Base-by-base conservation (phyloP, 2,797 vertebrate genomes). In the Anolis apletophallus region DNA sequence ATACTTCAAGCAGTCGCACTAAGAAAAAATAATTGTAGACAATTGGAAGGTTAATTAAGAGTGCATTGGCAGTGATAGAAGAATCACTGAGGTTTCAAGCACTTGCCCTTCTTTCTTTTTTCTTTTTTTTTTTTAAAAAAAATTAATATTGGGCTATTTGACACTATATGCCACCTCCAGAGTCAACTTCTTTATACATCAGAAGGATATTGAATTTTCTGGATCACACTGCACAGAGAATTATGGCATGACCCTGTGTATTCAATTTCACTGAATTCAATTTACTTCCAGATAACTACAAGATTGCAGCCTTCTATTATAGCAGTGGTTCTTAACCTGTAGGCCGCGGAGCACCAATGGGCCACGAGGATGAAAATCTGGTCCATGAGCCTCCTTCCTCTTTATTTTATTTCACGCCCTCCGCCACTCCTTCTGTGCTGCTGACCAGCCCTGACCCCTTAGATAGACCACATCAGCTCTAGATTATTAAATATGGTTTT, bases 151-250 rank as follows among this genome's bases (percentile, higher is more conserved):
- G 77, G 19, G 21, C 26, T 76, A 23, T 3, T 82, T 75, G 85
- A 52, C 19, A 80, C 61, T 34, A 46, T 75, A 69, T 46, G 46
- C 69, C 90, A 88, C 85, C 72, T 86, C 79, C 67, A 84, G 3
- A 5, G 16, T 0, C 64, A 57, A 75, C 36, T 75, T 88, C 74
- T 29, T 85, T 88, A 3, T 83, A 81, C 64, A 59, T 0, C 52
- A 85, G 10, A 36, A 77, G 5, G 36, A 36, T 6, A 61, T 5
- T 78, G 10, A 13, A 77, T 3, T 71, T 13, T 3, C 36, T 73
- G 72, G 40, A 46, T 73, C 19, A 73, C 72, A 46, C 40, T 46
- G 1, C 21, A 73, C 10, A 8, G 8, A 40, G 34, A 72, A 34
- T 4, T 72, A 72, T 0, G 34, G 23, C 2, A 73, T 23, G 46